Conservation (phyloP, 2,797 vertebrate species). For the Malurus leucopterus region DNA sequence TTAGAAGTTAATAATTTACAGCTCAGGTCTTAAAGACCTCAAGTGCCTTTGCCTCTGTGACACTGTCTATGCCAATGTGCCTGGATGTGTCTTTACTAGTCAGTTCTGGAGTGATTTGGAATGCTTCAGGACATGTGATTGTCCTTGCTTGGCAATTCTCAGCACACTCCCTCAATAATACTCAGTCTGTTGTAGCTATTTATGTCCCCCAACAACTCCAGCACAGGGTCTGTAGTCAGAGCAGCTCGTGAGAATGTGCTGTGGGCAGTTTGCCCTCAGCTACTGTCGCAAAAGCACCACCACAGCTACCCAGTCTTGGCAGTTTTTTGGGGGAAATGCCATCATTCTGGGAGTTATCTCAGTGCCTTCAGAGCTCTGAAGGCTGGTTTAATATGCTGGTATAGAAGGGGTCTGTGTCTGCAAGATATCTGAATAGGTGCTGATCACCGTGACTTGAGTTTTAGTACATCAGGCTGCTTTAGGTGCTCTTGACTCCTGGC, state of each 20-base stretch:
- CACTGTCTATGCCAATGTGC: background rate
- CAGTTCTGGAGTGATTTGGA: background rate
- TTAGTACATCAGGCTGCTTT: background rate
- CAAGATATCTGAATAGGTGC: background rate
- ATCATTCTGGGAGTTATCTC: background rate
- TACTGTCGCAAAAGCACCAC: fast-evolving
- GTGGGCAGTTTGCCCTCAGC: background rate
- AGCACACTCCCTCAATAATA: background rate
- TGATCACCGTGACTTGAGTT: background rate
- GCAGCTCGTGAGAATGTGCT: background rate
- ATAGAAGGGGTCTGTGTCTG: background rate
- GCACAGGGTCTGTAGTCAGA: background rate
- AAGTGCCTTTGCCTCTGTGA: background rate
- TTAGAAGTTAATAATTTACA: background rate
- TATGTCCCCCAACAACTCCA: background rate
- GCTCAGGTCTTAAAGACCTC: background rate
- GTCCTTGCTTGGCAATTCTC: background rate
- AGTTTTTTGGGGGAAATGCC: background rate
- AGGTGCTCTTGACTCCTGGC: background rate
- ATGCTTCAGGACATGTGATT: background rate
- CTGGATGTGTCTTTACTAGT: background rate
- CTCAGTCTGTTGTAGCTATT: background rate
- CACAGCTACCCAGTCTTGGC: background rate
- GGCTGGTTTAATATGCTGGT: background rate
- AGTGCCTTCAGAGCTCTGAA: background rate